Evolutionary conservation across 2,113 vertebrate species (phyloP), one percentile per base, ranked within the genome.

Genomic region (Arenaria interpres): DNA sequence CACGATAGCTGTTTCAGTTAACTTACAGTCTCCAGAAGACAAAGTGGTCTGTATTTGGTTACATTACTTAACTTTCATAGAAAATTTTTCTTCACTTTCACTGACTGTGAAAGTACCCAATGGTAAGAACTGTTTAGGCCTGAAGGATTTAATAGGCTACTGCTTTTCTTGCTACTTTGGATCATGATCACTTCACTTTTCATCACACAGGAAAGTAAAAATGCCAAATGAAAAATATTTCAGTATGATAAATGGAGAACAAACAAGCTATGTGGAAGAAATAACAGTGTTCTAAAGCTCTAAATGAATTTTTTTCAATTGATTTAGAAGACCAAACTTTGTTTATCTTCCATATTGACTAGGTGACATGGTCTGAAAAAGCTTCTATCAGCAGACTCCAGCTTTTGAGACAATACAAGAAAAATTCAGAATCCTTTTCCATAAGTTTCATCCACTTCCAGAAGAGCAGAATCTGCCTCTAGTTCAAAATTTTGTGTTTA

Each of bases 81-180:
- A 85, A 95, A 73, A 39, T 73, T 60, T 83, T 89, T 90, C 71
- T 92, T 88, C 48, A 72, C 93, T 93, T 95, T 74, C 48, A 71
- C n/a, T 86, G 50, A 24, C 28, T 74, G 25, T 88, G 83, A n/a
- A n/a, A n/a, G n/a, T n/a, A 54, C 2, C 4, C 28, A 59, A 33
- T 25, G 16, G 10, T 33, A 77, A 30, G 12, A 87, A 24, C 17
- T 39, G 10, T 56, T 66, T 66, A 67, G 63, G 10, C 32, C 32
- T 80, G 32, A 78, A 85, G 63, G 20, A 27, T 94, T 90, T 64
- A 73, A 59, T 4, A 88, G 20, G 5, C 4, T 37, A 37, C 22
- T 54, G 24, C 16, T 80, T 90, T 91, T 71, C 28, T 20, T 73
- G 14, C 35, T 87, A 7, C 32, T 57, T 37, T 24, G 6, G 7